Percentiles rank a stretch among this genome's conserved stretches.
These are phyloP conservation scores for Galemys pyrenaicus DNA, from an alignment of 2,113 vertebrate genomes.

Conservation along the genomic window DNA sequence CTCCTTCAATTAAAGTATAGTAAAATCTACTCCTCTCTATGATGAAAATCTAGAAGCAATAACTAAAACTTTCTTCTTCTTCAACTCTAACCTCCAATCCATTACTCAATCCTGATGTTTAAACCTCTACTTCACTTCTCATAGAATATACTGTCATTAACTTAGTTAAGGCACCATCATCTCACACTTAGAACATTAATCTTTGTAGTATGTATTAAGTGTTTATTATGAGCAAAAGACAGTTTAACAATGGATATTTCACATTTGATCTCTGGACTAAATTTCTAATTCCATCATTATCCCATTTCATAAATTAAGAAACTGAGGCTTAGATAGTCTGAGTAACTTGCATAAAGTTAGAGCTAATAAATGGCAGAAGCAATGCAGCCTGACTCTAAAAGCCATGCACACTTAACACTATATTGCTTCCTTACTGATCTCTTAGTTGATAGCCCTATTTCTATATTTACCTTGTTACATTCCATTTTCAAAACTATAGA, in stretches of 20 bases:
- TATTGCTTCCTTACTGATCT: not conserved
- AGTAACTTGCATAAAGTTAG: not conserved
- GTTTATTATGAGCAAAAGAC: not conserved
- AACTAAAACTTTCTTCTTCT: not conserved
- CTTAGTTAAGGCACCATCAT: not conserved
- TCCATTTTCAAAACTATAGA: not conserved
- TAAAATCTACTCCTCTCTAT: not conserved
- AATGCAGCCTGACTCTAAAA: not conserved
- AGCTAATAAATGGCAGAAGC: not conserved
- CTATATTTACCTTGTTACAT: not conserved
- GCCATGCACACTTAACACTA: not conserved
- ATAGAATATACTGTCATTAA: not conserved
- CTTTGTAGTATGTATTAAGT: not conserved
- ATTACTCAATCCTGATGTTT: not conserved
- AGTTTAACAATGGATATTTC: not conserved
- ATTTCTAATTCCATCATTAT: too few relatives aligned
- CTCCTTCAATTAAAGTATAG: not conserved
- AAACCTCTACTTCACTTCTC: not conserved
- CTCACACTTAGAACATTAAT: not conserved
- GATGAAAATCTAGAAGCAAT: not conserved
- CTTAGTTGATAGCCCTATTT: not conserved
- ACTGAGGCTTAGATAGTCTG: not conserved
- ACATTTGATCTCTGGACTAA: not conserved
- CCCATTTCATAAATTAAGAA: not conserved
- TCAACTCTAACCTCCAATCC: not conserved